Evolutionary conservation across 2,888 invertebrate species (phyloP).

Genomic region (Trissoscelio sp.): DNA sequence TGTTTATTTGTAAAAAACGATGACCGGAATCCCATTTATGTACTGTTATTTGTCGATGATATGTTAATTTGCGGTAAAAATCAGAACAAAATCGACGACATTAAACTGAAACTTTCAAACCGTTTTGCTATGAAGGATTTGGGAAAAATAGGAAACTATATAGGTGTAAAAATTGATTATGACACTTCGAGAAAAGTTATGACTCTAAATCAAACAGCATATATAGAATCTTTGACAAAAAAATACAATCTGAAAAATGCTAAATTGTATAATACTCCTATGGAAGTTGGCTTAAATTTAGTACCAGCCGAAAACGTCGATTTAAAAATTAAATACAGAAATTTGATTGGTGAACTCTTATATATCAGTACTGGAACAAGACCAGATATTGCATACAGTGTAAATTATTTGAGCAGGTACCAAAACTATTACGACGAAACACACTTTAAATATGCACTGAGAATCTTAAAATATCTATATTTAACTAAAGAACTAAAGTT

Average conservation of each 20-base stretch:
- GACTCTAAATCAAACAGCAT: conserved; percentile 34
- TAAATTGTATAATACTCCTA: conserved; percentile 42
- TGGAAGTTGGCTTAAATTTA: conserved; percentile 45
- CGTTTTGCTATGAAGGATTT: conserved; percentile 58
- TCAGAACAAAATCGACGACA: conserved; percentile 16
- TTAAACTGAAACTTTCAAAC: too few relatives aligned
- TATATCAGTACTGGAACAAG: conserved; percentile 53
- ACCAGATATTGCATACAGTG: conserved; percentile 44
- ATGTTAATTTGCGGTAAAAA: conserved; percentile 25
- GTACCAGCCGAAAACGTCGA: conserved; percentile 17
- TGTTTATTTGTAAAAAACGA: neutral
- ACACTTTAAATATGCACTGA: conserved; percentile 4
- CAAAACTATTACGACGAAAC: conserved; percentile 1
- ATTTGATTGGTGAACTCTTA: conserved; percentile 53
- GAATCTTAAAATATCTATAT: conserved; percentile 9
- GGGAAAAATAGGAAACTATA: conserved; percentile 36
- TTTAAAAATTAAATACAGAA: conserved; percentile 44
- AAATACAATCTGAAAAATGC: conserved; percentile 40
- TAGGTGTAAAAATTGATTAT: conserved; percentile 54
- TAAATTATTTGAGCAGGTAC: conserved; percentile 43
- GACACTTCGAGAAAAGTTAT: conserved; percentile 2
- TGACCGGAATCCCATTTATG: neutral
- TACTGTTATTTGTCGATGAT: conserved; percentile 26
- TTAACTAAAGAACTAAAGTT: neutral
- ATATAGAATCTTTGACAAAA: conserved; percentile 42